These are phyloP conservation scores for Drosophila rubida DNA, from an alignment of 2,888 invertebrate species.

Conservation along the genomic window DNA sequence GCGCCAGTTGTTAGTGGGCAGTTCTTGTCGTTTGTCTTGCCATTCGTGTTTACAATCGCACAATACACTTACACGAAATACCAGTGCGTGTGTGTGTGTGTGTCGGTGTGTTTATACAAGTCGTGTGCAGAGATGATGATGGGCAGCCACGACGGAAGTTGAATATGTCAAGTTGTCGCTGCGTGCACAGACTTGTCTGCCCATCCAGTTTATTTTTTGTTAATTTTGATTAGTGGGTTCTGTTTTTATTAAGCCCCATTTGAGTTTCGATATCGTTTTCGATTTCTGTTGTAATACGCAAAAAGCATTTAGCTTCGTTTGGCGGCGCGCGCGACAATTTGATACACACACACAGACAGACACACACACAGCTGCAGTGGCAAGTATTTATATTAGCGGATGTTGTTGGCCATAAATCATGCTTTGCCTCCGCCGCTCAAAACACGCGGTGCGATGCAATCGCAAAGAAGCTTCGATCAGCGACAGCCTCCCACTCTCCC, in stretches of 20 bases:
- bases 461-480: conserved; percentile 54
- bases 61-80: background rate
- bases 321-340: conserved; percentile 36
- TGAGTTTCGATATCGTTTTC: conserved; percentile 26
- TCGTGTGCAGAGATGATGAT: conserved; percentile 35
- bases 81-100: conserved; percentile 1
- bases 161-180: conserved; percentile 54
- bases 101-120: conserved; percentile 26
- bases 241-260: conserved; percentile 9
- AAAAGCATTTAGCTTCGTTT: conserved; percentile 42
- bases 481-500: conserved; percentile 7
- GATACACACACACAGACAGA: conserved; percentile 19
- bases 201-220: conserved; percentile 50
- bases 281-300: conserved; percentile 41
- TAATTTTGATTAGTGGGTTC: conserved; percentile 26
- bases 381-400: conserved; percentile 52
- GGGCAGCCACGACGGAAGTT: conserved; percentile 53
- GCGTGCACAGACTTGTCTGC: conserved; percentile 42
- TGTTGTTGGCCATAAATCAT: conserved; percentile 72
- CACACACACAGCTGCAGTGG: background rate
- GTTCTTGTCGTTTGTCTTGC: conserved; percentile 51
- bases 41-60: conserved; percentile 29
- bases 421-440: conserved; percentile 39
- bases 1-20: conserved; percentile 58
- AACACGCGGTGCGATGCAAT: conserved; percentile 58